Evolutionary conservation across 2,888 invertebrate genomes (phyloP), one percentile per base, ranked within the genome.

Genomic region (Phlogophora meticulosa): DNA sequence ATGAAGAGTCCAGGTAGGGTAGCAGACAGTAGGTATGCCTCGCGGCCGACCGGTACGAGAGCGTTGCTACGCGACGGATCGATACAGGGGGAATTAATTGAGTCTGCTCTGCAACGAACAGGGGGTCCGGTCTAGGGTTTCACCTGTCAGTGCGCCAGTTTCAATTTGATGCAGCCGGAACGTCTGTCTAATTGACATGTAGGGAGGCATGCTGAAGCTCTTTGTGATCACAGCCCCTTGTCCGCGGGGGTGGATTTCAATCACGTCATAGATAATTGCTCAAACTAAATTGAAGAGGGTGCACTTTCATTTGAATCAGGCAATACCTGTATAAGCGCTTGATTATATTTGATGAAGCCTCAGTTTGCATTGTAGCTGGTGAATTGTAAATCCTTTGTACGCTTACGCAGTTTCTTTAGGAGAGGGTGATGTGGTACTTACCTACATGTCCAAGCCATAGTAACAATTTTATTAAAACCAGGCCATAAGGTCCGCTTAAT

Each of bases 21-120:
- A 10, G 17, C 24, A n/a, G 7, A 24, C 15, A 7, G 13, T 13
- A n/a, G 28, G 28, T 28, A 2, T 20, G 22, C n/a, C 1, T 13
- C 42, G 5, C 11, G 11, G 13, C n/a, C 1, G 15, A 15, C 20
- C 42, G n/a, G 34, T 2, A 42, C 13, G 9, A 34, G 15, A 45
- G 34, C 13, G 52, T 67, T 58, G 67, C 67, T 10, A 24, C 4
- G 45, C 24, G 1, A 40, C 36, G 2, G 5, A 42, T 36, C 34
- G 11, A 48, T 28, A 42, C 9, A 48, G 40, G 46, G 43, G 34
- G n/a, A 32, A 22, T n/a, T 59, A 68, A 69, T 69, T 58, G 11
- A 68, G 4, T 20, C 20, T 13, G 24, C 22, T 22, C 32, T n/a
- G 15, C 10, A 7, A 3, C 13, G 7, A 40, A 24, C 9, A 11